These are phyloP conservation scores for Heterocephalus glaber DNA, from an alignment of 2,113 vertebrate genomes.

Conservation along the genomic window DNA sequence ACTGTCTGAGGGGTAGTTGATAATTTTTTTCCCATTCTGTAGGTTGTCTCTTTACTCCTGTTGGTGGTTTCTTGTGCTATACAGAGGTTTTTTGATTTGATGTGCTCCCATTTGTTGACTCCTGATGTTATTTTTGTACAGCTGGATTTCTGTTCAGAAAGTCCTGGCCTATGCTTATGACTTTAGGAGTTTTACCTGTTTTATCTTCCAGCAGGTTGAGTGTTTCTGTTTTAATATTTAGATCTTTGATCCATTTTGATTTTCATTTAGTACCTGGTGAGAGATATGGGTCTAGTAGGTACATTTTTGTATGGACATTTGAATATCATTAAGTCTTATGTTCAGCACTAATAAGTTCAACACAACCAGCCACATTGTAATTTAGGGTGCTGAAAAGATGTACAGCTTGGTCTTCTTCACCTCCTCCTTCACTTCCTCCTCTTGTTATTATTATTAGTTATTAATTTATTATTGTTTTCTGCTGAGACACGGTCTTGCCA, in stretches of 20 bases:
- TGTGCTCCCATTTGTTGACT: not conserved
- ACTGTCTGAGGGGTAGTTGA: not conserved
- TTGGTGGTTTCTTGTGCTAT: not conserved
- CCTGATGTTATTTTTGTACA: not conserved
- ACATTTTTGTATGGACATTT: not conserved
- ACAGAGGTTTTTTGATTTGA: not conserved
- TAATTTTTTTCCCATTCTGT: not conserved
- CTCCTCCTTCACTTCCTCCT: not conserved
- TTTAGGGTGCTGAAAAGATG: not conserved
- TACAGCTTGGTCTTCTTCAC: not conserved
- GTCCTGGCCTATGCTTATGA: not conserved
- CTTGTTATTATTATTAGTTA: no score
- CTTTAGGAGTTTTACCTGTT: not conserved
- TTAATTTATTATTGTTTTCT: not conserved
- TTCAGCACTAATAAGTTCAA: not conserved
- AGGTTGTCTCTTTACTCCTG: not conserved
- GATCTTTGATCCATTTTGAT: not conserved
- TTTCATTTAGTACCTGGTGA: not conserved
- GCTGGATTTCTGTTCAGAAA: not conserved
- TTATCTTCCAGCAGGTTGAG: not conserved
- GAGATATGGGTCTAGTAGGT: not conserved
- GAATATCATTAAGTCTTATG: not conserved
- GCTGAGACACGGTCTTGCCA: not conserved
- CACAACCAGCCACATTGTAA: not conserved
- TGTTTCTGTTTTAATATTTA: not conserved